These are phyloP conservation scores for Zhuqinia jingwanae DNA, from an alignment of 2,888 invertebrate species.

Conservation along the genomic window DNA sequence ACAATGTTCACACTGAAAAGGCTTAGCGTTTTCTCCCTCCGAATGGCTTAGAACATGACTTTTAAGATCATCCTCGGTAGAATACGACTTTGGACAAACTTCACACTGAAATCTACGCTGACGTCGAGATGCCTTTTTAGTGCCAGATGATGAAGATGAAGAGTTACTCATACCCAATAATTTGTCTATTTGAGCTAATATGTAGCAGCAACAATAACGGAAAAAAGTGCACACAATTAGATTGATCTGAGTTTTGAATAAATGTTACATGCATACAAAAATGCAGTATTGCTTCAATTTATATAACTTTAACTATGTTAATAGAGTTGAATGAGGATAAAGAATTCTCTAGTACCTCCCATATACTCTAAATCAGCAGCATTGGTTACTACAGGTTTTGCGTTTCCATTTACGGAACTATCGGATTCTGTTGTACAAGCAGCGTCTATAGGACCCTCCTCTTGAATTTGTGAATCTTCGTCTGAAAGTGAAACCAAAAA, in stretches of 20 bases:
- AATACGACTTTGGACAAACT: constrained; percentile 49
- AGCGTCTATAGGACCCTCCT: no score
- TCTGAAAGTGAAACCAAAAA: constrained; percentile 63
- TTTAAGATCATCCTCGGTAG: constrained; percentile 57
- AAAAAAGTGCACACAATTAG: no score
- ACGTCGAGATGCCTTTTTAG: constrained; percentile 2
- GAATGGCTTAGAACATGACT: constrained; percentile 55
- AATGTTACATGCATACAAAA: no score
- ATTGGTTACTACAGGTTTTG: neutral
- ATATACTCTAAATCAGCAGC: constrained; percentile 54
- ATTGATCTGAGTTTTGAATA: no score
- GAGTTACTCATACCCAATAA: constrained; percentile 33
- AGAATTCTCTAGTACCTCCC: constrained; percentile 14
- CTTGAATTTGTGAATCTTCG: constrained; percentile 27
- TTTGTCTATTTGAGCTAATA: constrained; percentile 70
- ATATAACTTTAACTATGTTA: no score
- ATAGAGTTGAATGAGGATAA: neutral
- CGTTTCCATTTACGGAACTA: neutral
- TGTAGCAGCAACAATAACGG: no score
- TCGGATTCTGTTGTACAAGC: neutral
- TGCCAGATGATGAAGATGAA: neutral
- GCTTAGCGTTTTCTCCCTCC: neutral
- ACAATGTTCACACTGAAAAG: constrained; percentile 31
- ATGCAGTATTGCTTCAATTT: no score
- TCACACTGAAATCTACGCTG: constrained; percentile 48